Base-by-base conservation (phyloP, 2,113 vertebrate species). In the Xiphophorus maculatus region DNA sequence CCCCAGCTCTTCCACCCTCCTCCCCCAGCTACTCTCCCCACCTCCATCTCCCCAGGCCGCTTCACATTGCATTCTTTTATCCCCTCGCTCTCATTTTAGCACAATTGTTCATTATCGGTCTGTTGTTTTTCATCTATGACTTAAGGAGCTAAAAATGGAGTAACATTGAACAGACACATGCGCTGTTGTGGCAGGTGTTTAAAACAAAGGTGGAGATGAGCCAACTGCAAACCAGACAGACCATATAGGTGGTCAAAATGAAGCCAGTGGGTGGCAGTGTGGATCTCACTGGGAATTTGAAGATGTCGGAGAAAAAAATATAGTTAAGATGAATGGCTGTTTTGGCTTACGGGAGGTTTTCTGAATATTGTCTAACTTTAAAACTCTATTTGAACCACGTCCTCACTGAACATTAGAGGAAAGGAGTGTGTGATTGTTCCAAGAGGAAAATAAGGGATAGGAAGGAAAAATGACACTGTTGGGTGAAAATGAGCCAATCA, bases 401-500 rank as follows among this genome's bases (percentile, higher is more conserved):
- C 51, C 22, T 63, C 15, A 9, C 27, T 61, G 8, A 48, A 13
- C 62, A 68, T 22, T 61, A 68, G 22, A 70, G 17, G 17, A 61
- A 62, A 44, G 32, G 63, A 64, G 42, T 60, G 9, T n/a, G 54
- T 12, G 63, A 12, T 77, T 35, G 37, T 67, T 80, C 66, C 29
- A 66, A 32, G 60, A 40, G 62, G 40, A 71, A 79, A 78, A 37
- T 15, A 32, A 68, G 13, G 71, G 63, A 71, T 61, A 32, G 40
- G 28, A 9, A 51, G 28, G 27, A 28, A 25, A 66, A 40, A 63
- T 25, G 22, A 17, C 27, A n/a, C 28, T 25, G 69, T 72, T 33
- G 63, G 79, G 27, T 48, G 66, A 63, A 72, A 85, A 80, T 3
- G 4, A 80, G 76, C 66, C 83, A 88, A 77, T 87, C 71, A 79